phyloP scores from a whole-genome alignment of 2,888 invertebrate species.

The Heterodera filipjevi region DNA sequence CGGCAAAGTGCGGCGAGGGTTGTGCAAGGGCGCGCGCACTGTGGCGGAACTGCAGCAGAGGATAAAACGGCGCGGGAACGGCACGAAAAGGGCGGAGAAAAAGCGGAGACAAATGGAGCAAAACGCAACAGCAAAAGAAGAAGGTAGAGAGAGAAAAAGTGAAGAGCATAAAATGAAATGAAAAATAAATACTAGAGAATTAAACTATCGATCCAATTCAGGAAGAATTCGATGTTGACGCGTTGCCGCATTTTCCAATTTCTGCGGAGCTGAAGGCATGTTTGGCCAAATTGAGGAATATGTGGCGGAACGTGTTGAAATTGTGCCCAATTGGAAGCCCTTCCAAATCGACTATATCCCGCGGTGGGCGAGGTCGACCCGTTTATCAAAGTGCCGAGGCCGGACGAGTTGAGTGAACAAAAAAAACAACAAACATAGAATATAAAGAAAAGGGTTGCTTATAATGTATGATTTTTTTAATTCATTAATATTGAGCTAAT shows the following conservation, averaged over 20 bases:
- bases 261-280: slow-evolving; percentile 42
- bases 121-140: too few relatives aligned
- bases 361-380: slow-evolving; percentile 98
- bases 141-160: too few relatives aligned
- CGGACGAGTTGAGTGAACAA: slow-evolving; percentile 70
- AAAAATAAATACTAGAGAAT: not conserved
- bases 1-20: not conserved
- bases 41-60: slow-evolving; percentile 13
- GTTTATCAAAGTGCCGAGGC: slow-evolving; percentile 83
- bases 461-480: too few relatives aligned
- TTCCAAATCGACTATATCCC: slow-evolving; percentile 96
- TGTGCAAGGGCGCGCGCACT: slow-evolving; percentile 21
- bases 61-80: slow-evolving; percentile 4
- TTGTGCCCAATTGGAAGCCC: slow-evolving; percentile 69
- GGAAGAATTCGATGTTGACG: slow-evolving; percentile 7
- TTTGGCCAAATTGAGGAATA: slow-evolving; percentile 43
- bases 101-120: too few relatives aligned
- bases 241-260: slow-evolving; percentile 27
- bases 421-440: too few relatives aligned
- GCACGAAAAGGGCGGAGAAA: too few relatives aligned
- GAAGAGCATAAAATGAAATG: not conserved
- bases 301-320: slow-evolving; percentile 39
- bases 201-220: not conserved
- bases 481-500: too few relatives aligned
- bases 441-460: too few relatives aligned